A percentile compares a stretch with the other conserved stretches of the same genome.
Evolutionary conservation across 2,797 vertebrate species (phyloP).

Genomic region (Myioborus melanocephalus): DNA sequence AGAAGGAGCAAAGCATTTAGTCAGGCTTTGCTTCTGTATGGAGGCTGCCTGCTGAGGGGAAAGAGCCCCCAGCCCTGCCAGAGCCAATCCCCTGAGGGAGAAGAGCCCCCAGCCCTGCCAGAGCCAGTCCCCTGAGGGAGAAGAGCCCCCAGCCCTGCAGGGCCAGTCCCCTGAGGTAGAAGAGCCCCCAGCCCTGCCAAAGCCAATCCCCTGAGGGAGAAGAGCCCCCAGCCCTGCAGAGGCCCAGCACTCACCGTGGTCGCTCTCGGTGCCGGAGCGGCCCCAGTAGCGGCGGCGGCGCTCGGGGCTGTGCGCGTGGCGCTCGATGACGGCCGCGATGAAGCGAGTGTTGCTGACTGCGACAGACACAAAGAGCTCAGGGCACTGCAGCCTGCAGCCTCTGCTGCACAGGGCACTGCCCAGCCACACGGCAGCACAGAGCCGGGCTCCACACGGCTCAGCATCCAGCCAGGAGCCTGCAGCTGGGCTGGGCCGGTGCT

Average conservation of each 20-base stretch:
- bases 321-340: slow-evolving; percentile 95
- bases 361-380: neutral
- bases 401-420: neutral
- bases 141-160: no score
- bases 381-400: neutral
- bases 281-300: slow-evolving; percentile 96
- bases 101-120: no score
- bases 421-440: neutral
- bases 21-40: neutral
- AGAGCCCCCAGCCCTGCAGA: neutral
- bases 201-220: neutral
- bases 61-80: no score
- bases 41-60: neutral
- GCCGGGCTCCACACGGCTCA: neutral
- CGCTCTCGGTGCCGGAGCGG: slow-evolving; percentile 94
- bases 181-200: no score
- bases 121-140: no score
- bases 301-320: slow-evolving; percentile 95
- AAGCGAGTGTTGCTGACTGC: slow-evolving; percentile 96
- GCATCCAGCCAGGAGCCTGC: neutral
- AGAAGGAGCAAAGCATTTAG: neutral
- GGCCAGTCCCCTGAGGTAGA: no score
- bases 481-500: neutral
- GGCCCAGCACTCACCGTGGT: slow-evolving; percentile 88
- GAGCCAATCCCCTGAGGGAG: no score